Evolutionary conservation across 2,888 invertebrate species (phyloP).

Genomic region (Leucoma salicis): DNA sequence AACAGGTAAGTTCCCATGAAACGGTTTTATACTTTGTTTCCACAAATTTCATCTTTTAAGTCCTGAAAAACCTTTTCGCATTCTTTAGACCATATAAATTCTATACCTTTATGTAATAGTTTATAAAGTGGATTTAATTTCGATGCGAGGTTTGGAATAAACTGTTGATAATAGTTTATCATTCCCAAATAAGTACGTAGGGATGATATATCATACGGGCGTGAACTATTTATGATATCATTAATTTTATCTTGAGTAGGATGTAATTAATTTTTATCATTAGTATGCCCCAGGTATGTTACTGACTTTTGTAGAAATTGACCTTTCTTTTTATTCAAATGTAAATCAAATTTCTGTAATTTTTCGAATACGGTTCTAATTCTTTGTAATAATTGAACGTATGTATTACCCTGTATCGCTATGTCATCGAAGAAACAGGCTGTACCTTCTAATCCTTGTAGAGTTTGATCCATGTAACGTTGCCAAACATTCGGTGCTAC

Average conservation of each 20-base stretch:
- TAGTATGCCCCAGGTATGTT: not conserved
- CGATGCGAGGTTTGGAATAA: constrained; percentile 29
- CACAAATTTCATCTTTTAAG: not conserved
- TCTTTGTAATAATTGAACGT: constrained; percentile 4
- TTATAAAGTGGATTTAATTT: constrained; percentile 28
- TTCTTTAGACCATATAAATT: constrained; percentile 16
- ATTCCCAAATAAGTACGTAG: constrained; percentile 21
- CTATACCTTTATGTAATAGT: constrained; percentile 11
- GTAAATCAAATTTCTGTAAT: constrained; percentile 2
- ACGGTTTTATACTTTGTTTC: not conserved
- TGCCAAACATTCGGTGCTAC: not conserved
- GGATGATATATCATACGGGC: constrained; percentile 12
- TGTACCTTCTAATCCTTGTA: not conserved
- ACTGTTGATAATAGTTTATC: constrained; percentile 36
- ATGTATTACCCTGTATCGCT: constrained; percentile 25
- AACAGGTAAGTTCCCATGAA: constrained; percentile 15
- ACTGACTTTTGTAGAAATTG: constrained; percentile 22
- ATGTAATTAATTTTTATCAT: not conserved
- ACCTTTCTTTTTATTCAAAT: constrained; percentile 15
- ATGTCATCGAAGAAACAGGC: constrained; percentile 30
- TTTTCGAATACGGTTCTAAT: constrained; percentile 6
- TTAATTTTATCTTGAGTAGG: constrained; percentile 3
- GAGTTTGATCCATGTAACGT: not conserved
- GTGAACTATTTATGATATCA: not conserved
- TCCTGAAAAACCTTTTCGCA: constrained; percentile 10